Percentiles rank a stretch among this genome's conserved stretches.
Conservation (phyloP, 2,113 vertebrate genomes). For the Melospiza georgiana region DNA sequence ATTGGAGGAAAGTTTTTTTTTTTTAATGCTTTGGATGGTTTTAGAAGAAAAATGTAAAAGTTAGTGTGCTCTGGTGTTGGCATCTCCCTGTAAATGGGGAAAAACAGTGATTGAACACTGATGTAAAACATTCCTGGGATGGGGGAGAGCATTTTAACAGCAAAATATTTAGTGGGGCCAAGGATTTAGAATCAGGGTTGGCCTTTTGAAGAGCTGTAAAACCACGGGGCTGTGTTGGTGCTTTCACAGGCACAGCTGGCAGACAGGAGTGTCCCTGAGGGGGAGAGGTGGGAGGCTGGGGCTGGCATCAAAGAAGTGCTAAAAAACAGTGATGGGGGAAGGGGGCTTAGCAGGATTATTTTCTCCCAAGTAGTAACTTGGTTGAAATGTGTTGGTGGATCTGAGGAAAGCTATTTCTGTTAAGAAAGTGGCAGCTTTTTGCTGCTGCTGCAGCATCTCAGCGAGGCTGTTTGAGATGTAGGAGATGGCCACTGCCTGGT, state of each 20-base stretch:
- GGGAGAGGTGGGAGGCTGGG: background rate
- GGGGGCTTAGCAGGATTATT: background rate
- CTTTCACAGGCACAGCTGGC: background rate
- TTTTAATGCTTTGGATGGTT: background rate
- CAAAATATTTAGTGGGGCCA: background rate
- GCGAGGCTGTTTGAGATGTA: background rate
- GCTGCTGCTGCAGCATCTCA: background rate
- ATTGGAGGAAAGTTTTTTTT: background rate
- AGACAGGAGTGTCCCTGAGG: fast-evolving
- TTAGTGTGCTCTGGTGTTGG: background rate
- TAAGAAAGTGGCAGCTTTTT: background rate
- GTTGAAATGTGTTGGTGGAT: background rate
- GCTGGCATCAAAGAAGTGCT: background rate
- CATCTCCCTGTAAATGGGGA: background rate
- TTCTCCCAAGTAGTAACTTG: background rate
- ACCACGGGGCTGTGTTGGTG: fast-evolving
- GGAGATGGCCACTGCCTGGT: background rate
- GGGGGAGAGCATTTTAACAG: background rate
- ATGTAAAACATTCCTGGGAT: background rate
- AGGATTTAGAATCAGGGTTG: background rate
- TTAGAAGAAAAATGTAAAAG: background rate
- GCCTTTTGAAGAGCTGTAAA: background rate
- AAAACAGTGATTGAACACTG: background rate
- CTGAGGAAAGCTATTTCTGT: background rate
- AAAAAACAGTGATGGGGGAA: background rate